phyloP scores from a whole-genome alignment of 1,140 invertebrate genomes.

The Drosophila setifemur region DNA sequence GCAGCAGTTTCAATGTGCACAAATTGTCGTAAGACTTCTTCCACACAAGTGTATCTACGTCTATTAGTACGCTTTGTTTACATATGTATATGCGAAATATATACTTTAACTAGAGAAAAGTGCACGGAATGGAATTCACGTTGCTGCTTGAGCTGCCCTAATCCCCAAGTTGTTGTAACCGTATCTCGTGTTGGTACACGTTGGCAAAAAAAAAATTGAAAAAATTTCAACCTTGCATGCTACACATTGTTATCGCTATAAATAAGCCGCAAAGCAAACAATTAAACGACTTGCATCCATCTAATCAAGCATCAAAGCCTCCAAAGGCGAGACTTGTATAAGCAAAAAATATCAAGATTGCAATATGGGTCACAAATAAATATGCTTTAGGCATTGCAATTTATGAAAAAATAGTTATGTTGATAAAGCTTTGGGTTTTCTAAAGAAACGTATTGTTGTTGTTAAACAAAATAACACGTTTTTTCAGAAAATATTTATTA shows the following conservation, averaged over 20 bases:
- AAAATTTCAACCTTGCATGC: slow-evolving; percentile 17
- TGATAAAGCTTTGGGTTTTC: too few species aligned
- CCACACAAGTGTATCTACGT: not conserved
- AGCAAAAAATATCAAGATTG: not conserved
- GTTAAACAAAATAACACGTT: too few species aligned
- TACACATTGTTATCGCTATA: slow-evolving; percentile 29
- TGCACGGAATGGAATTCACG: slow-evolving; percentile 10
- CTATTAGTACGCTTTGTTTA: not conserved
- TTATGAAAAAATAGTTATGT: too few species aligned
- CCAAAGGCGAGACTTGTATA: slow-evolving; percentile 12
- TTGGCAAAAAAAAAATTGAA: slow-evolving; percentile 7
- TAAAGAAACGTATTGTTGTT: too few species aligned
- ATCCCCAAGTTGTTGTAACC: slow-evolving; percentile 7
- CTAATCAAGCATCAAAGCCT: slow-evolving; percentile 30
- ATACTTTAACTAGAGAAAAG: slow-evolving; percentile 2
- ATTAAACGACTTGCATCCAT: slow-evolving; percentile 35
- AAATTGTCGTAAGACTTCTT: slow-evolving; percentile 12
- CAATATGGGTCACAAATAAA: not conserved
- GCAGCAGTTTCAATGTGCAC: slow-evolving; percentile 4
- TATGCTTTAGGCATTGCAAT: not conserved
- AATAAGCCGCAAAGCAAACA: slow-evolving; percentile 39
- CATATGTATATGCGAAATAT: not conserved
- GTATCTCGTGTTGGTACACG: slow-evolving; percentile 35
- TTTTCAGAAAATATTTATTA: too few species aligned
- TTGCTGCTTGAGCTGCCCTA: slow-evolving; percentile 22